Conservation (phyloP, 2,797 vertebrate genomes). For the Poeciliopsis gracilis region DNA sequence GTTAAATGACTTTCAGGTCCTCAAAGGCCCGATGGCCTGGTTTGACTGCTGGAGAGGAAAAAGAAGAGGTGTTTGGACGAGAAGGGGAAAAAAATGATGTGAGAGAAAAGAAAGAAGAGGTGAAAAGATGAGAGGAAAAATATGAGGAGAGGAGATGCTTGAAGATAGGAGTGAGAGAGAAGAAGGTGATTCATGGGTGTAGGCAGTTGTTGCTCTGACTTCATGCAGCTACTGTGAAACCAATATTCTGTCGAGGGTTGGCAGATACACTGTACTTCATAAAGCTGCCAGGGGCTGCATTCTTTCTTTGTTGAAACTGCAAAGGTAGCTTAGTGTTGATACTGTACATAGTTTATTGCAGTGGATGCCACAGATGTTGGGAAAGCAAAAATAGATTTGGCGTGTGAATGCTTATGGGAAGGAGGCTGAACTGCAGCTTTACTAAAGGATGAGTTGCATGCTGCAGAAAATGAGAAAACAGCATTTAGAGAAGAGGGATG, state of each 20-base stretch:
- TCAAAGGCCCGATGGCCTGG: constrained; percentile 79
- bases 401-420: constrained; percentile 27
- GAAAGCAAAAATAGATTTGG: constrained; percentile 67
- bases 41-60: constrained; percentile 68
- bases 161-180: constrained; percentile 30
- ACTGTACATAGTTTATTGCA: constrained; percentile 64
- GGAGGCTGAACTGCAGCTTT: constrained; percentile 24
- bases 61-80: constrained; percentile 43
- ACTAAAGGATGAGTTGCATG: constrained; percentile 7
- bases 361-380: constrained; percentile 60
- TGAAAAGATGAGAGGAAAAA: constrained; percentile 30
- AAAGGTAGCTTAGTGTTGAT: constrained; percentile 62
- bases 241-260: constrained; percentile 58
- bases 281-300: constrained; percentile 64
- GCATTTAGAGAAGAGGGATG: neutral
- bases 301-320: constrained; percentile 62
- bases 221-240: constrained; percentile 65
- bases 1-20: constrained; percentile 82
- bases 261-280: constrained; percentile 63
- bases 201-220: constrained; percentile 58
- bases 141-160: constrained; percentile 36
- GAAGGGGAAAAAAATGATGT: constrained; percentile 18
- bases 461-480: neutral
- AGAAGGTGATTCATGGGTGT: constrained; percentile 67
- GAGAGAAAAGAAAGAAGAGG: constrained; percentile 19